phyloP scores from a whole-genome alignment of 2,888 invertebrate species.

The Eupithecia vulgata region DNA sequence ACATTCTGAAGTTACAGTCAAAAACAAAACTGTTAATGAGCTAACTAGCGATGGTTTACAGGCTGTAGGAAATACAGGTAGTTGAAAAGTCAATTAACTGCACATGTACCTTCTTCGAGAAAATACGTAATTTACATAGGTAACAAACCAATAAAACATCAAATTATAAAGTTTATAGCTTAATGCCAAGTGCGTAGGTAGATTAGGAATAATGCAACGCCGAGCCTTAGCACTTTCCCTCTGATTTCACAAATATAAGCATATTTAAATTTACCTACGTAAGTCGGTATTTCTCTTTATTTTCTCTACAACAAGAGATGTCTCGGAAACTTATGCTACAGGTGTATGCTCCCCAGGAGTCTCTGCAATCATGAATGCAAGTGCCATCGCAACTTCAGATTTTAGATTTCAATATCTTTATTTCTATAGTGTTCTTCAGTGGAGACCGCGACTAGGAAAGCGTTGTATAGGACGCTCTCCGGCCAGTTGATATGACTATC shows the following conservation, averaged over 20 bases:
- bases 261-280: neutral
- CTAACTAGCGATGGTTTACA: neutral
- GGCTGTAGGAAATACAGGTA: neutral
- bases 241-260: slow-evolving; percentile 1
- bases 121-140: slow-evolving; percentile 1
- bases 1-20: neutral
- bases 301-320: neutral
- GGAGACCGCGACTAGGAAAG: no score
- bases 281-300: neutral
- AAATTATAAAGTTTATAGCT: neutral
- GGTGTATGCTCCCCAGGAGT: neutral
- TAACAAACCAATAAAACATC: neutral
- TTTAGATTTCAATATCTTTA: no score
- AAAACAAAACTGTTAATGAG: neutral
- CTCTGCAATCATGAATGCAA: neutral
- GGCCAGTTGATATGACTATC: no score
- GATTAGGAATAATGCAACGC: neutral
- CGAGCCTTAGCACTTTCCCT: neutral
- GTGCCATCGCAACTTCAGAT: neutral
- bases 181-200: neutral
- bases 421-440: no score
- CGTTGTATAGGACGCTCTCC: no score
- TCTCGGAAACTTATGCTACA: neutral
- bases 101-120: neutral
- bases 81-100: neutral